A percentile compares a stretch with the other conserved stretches of the same genome.
These are phyloP conservation scores for Linnaemya vulpina DNA, from an alignment of 2,888 invertebrate genomes.

Conservation along the genomic window DNA sequence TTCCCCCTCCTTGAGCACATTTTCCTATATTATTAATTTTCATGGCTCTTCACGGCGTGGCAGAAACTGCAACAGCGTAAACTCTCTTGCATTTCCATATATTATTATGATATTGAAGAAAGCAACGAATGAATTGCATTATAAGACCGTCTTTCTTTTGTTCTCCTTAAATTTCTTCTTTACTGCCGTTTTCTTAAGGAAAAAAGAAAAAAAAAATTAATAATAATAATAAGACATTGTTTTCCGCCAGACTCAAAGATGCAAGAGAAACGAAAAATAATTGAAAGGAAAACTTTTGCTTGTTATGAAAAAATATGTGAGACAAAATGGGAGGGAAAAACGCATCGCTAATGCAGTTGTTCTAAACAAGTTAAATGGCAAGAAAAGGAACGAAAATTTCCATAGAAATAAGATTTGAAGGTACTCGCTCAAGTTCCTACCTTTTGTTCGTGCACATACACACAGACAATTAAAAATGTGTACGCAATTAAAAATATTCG, in stretches of 20 bases:
- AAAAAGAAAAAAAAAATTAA: background rate
- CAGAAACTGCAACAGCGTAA: background rate
- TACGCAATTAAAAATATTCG: too few species aligned
- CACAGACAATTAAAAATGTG: too few species aligned
- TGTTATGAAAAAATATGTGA: background rate
- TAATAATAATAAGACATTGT: constrained; percentile 4
- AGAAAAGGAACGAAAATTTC: background rate
- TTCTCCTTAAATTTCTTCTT: background rate
- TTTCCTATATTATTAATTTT: background rate
- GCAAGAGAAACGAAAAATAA: constrained; percentile 2
- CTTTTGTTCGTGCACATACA: too few species aligned
- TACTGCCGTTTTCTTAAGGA: background rate
- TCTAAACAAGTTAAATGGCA: background rate
- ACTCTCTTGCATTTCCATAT: background rate
- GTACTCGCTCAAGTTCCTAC: too few species aligned
- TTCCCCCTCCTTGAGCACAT: background rate
- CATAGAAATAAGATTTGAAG: too few species aligned
- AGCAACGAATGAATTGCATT: constrained; percentile 27
- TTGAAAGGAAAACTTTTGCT: constrained; percentile 14
- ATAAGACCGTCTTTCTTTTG: background rate
- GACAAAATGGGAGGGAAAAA: background rate
- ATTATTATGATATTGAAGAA: constrained; percentile 4
- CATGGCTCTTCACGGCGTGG: background rate
- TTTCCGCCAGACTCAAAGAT: constrained; percentile 8
- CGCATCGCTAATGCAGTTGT: constrained; percentile 1